phyloP scores from a whole-genome alignment of 2,888 invertebrate species.

The Ochropleura leucogaster region DNA sequence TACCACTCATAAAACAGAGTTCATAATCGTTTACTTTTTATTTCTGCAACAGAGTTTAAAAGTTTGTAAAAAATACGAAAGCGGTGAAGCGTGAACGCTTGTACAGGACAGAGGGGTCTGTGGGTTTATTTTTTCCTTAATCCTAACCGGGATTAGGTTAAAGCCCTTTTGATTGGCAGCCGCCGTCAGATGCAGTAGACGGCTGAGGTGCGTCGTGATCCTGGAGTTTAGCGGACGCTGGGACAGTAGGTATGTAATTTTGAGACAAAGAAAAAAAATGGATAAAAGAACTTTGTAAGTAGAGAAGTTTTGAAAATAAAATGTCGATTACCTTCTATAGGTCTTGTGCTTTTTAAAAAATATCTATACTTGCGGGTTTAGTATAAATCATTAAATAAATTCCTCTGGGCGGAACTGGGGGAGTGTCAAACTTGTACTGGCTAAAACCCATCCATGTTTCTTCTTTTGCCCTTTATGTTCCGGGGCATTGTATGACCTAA shows the following conservation, averaged over 20 bases:
- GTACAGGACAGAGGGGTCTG: slow-evolving; percentile 86
- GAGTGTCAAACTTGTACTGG: too few relatives aligned
- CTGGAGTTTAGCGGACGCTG: slow-evolving; percentile 66
- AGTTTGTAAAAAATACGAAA: slow-evolving; percentile 67
- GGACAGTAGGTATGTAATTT: slow-evolving; percentile 21
- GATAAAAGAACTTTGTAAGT: neutral
- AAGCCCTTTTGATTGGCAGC: slow-evolving; percentile 90
- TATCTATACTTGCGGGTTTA: neutral
- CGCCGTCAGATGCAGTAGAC: slow-evolving; percentile 86
- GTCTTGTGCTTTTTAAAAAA: neutral
- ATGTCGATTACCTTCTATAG: neutral
- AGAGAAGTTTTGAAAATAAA: too few relatives aligned
- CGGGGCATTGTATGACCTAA: too few relatives aligned
- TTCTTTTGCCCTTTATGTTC: too few relatives aligned
- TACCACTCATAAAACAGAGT: slow-evolving; percentile 51
- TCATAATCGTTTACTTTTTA: slow-evolving; percentile 46
- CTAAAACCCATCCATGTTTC: too few relatives aligned
- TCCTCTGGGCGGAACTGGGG: too few relatives aligned
- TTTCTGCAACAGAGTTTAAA: slow-evolving; percentile 38
- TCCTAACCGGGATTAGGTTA: slow-evolving; percentile 89
- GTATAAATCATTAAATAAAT: neutral
- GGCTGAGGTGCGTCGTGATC: slow-evolving; percentile 68
- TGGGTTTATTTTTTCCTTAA: slow-evolving; percentile 89
- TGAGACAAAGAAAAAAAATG: slow-evolving; percentile 9
- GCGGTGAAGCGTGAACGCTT: slow-evolving; percentile 88